These are phyloP conservation scores for Parotia lawesii DNA, from an alignment of 2,113 vertebrate species.

Conservation along the genomic window DNA sequence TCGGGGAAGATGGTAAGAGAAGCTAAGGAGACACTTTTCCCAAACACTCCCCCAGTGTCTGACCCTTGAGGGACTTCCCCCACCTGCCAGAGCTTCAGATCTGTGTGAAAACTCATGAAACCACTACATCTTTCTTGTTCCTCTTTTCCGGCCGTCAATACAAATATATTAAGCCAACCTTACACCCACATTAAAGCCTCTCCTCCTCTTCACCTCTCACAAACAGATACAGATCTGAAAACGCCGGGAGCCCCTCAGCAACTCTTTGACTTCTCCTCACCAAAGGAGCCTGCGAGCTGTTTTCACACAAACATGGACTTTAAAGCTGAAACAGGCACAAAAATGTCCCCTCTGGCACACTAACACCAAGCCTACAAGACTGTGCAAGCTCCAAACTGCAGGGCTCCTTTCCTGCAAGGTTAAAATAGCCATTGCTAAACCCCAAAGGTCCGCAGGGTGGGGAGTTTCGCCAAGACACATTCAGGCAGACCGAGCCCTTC, in stretches of 20 bases:
- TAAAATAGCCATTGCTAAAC: background rate
- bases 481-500: background rate
- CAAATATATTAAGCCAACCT: background rate
- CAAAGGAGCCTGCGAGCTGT: background rate
- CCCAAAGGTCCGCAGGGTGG: background rate
- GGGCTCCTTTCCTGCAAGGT: background rate
- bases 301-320: background rate
- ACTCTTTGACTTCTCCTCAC: background rate
- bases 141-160: background rate
- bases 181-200: background rate
- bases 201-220: background rate
- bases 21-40: background rate
- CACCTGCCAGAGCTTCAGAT: background rate
- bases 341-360: background rate
- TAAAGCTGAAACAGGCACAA: background rate
- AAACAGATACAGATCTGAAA: background rate
- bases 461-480: background rate
- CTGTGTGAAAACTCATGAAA: background rate
- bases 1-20: background rate
- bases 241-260: rapidly evolving
- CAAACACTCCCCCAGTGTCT: background rate
- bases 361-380: background rate
- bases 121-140: background rate
- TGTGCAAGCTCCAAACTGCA: background rate
- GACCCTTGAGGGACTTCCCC: background rate